Conservation (phyloP, 2,888 invertebrate genomes). For the Habrosyne pyritoides region DNA sequence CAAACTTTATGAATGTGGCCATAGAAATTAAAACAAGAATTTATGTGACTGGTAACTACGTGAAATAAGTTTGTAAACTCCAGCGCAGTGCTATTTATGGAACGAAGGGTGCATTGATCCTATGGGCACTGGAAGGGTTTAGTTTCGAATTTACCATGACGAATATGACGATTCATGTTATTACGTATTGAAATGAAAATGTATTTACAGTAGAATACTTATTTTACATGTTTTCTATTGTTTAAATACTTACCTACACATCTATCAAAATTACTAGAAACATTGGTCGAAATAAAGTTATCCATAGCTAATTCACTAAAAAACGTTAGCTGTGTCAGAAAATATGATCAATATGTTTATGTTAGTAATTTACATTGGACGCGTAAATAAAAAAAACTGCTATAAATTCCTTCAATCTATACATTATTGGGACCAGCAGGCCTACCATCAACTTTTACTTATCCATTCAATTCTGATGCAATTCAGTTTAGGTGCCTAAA, state of each 20-base stretch:
- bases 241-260: neutral
- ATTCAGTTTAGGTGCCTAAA: too few relatives aligned
- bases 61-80: constrained; percentile 24
- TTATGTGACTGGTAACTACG: neutral
- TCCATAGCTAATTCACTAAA: neutral
- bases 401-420: neutral
- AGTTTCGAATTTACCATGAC: neutral
- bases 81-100: constrained; percentile 54
- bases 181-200: neutral
- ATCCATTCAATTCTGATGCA: too few relatives aligned
- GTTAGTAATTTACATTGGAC: neutral
- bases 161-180: neutral
- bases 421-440: neutral
- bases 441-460: too few relatives aligned
- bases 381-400: neutral
- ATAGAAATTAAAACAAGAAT: neutral
- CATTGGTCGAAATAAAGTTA: neutral
- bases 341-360: neutral
- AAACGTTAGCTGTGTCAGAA: neutral
- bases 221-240: neutral
- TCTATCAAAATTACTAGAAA: neutral
- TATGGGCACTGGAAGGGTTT: constrained; percentile 21
- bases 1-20: too few relatives aligned
- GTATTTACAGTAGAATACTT: constrained; percentile 1
- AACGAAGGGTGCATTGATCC: constrained; percentile 65